Base-by-base conservation (phyloP, 2,888 invertebrate genomes). In the Alloscopus bannaensis region DNA sequence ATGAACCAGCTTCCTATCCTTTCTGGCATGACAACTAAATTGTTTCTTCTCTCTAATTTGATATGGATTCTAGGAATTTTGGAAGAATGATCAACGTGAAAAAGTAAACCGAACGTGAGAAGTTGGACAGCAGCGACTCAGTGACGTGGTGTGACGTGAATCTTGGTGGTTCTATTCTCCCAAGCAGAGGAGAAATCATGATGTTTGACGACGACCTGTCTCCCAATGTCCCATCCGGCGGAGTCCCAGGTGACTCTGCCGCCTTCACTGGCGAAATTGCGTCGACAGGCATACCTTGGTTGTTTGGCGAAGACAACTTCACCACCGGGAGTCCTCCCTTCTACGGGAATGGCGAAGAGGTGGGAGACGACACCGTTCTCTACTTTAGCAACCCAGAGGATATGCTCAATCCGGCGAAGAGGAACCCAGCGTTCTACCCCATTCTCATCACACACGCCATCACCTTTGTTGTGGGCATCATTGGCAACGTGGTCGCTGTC, bases 401-500 rank as follows among this genome's bases (percentile, higher is more conserved):
- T 65, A 87, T 88, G 87, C 81, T 87, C 40, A 86, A 86, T 66
- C 87, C 87, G 4, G 86, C 87, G 65, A 82, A 73, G 59, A 84
- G 73, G 28, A 87, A 87, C 71, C 85, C 86, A 4, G 83, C 86
- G 31, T 88, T 88, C 81, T 81, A 86, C 60, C 85, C 87, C 47
- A 87, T 87, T 69, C 81, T 87, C 55, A 82, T 87, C 62, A 87
- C 87, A 3, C 87, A 88, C 80, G 84, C 87, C 11, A 82, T 87
- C 57, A 87, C 87, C 0, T 87, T 89, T 83, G 72, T 89, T 13
- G 80, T 89, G 16, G 90, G 90, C 1, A 86, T 90, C 11, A 81
- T 88, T 2, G 90, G 90, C 1, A 90, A 90, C 86, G 81, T 87
- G 1, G 84, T 89, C 4, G 90, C 90, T 16, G 88, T 90, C 52